These are phyloP conservation scores for Ciconia stormi DNA, from an alignment of 2,113 vertebrate species.

Conservation along the genomic window DNA sequence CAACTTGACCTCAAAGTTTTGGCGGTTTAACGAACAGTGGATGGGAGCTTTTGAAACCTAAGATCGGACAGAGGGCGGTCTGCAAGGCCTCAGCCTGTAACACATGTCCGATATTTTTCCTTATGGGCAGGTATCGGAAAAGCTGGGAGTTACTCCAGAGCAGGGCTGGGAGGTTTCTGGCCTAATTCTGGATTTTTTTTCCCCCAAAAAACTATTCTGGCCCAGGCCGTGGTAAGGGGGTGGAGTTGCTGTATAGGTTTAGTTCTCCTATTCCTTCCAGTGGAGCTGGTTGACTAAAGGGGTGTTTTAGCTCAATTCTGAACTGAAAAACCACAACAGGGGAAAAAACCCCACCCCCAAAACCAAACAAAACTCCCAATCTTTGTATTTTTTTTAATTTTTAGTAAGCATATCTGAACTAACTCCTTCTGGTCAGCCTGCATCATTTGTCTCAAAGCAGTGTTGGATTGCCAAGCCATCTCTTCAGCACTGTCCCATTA, in stretches of 20 bases:
- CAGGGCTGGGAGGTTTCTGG: neutral
- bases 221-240: neutral
- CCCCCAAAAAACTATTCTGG: fast-evolving
- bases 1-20: neutral
- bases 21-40: neutral
- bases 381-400: neutral
- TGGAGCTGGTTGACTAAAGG: neutral
- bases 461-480: neutral
- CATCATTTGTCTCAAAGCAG: neutral
- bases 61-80: fast-evolving
- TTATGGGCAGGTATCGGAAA: neutral
- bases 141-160: neutral
- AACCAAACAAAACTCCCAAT: neutral
- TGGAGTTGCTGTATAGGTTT: neutral
- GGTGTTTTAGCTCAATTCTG: neutral
- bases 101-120: neutral
- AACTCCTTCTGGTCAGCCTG: neutral
- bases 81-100: too few species aligned
- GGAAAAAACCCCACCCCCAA: neutral
- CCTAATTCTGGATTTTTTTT: neutral
- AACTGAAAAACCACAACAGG: neutral
- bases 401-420: neutral
- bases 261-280: neutral
- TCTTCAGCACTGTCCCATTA: neutral
- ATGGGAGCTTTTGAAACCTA: neutral